Conservation (phyloP, 2,113 vertebrate species). For the Podarcis raffonei region DNA sequence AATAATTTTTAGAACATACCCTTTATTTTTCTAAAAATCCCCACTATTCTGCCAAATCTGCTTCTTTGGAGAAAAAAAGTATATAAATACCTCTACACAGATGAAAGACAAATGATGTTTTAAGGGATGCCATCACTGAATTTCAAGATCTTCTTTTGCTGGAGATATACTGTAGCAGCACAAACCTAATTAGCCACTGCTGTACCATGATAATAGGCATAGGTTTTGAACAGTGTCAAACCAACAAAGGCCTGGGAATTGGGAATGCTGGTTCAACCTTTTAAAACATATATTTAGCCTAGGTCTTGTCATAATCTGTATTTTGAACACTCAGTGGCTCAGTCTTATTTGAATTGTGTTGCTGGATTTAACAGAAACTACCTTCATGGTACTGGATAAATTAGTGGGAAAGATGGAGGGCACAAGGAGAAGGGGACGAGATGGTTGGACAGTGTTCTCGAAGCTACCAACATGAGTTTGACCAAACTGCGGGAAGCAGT, state of each 20-base stretch:
- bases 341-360: background rate
- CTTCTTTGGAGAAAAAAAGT: conserved; percentile 23
- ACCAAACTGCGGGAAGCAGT: too few species aligned
- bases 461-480: too few species aligned
- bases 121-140: background rate
- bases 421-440: too few species aligned
- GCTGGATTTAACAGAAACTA: conserved; percentile 29
- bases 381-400: background rate
- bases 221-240: conserved; percentile 1
- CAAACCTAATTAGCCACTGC: conserved; percentile 18
- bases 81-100: conserved; percentile 30
- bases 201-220: conserved; percentile 28
- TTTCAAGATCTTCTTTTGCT: conserved; percentile 41
- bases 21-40: conserved; percentile 20
- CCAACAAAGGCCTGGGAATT: conserved; percentile 3
- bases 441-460: too few species aligned
- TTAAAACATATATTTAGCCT: background rate
- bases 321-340: accelerated
- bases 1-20: conserved; percentile 52
- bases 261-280: conserved; percentile 25
- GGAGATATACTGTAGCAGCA: background rate
- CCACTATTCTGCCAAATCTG: conserved; percentile 37
- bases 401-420: too few species aligned
- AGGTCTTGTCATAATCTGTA: background rate
- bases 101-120: conserved; percentile 42